Percentiles rank a stretch among this genome's conserved stretches.
Conservation (phyloP, 2,888 invertebrate genomes). For the Rhagonycha lutea region DNA sequence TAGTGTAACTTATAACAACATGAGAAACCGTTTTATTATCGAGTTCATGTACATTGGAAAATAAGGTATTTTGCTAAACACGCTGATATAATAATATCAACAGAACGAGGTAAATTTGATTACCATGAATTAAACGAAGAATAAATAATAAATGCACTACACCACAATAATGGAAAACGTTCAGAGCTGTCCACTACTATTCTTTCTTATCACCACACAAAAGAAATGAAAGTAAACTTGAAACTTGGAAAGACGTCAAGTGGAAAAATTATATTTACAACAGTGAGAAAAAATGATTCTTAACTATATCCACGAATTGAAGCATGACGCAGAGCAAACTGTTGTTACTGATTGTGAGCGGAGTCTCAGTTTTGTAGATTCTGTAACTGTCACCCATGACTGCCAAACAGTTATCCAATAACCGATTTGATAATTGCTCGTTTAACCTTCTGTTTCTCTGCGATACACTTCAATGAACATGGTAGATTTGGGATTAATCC, state of each 20-base stretch:
- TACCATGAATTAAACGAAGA: background rate
- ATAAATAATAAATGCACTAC: background rate
- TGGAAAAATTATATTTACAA: background rate
- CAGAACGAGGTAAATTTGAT: background rate
- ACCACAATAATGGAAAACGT: background rate
- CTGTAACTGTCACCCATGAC: background rate
- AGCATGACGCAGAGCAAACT: background rate
- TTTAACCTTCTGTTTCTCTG: background rate
- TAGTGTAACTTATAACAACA: background rate
- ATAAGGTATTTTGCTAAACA: background rate
- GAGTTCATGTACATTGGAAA: background rate
- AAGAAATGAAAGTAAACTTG: background rate
- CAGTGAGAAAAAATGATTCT: background rate
- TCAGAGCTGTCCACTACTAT: background rate
- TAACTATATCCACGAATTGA: background rate
- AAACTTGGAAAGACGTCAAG: background rate
- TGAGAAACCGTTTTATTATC: background rate
- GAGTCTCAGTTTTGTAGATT: too few species aligned
- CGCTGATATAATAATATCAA: background rate
- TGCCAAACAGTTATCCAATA: background rate
- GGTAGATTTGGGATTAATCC: background rate
- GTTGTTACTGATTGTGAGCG: background rate
- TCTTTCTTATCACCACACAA: background rate
- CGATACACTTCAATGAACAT: background rate
- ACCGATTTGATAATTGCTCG: background rate